phyloP scores from a whole-genome alignment of 2,888 invertebrate species.

The Eumerus sabulonum region DNA sequence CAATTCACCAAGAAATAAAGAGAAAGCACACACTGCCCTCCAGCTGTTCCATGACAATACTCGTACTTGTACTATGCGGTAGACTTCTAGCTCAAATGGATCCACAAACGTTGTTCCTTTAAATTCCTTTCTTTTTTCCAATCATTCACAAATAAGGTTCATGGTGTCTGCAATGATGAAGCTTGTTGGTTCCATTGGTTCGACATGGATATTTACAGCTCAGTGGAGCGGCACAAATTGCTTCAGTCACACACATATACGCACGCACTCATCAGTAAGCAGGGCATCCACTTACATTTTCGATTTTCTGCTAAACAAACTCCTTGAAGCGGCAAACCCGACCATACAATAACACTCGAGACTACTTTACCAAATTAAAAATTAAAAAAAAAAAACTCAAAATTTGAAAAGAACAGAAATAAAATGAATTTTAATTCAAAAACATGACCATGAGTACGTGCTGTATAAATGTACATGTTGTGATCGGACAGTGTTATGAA shows the following conservation, averaged over 20 bases:
- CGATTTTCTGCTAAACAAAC: neutral
- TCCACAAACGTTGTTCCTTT: neutral
- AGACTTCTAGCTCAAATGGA: neutral
- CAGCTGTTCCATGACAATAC: neutral
- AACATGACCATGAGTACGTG: no score
- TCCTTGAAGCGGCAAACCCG: no score
- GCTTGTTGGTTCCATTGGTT: constrained; percentile 6
- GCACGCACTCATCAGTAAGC: no score
- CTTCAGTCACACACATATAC: no score
- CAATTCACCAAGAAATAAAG: constrained; percentile 14
- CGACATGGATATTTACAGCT: constrained; percentile 17
- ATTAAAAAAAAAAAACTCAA: neutral
- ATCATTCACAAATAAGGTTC: constrained; percentile 25
- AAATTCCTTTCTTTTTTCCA: constrained; percentile 6
- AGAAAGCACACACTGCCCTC: neutral
- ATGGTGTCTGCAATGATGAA: constrained; percentile 13
- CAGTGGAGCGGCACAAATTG: neutral
- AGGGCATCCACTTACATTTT: constrained; percentile 2
- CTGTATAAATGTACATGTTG: no score
- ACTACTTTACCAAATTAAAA: neutral
- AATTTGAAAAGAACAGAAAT: neutral
- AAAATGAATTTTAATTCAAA: no score
- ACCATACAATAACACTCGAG: no score
- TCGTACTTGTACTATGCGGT: neutral
- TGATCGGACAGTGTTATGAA: no score